These are phyloP conservation scores for Dilophus febrilis DNA, from an alignment of 2,888 invertebrate genomes.

Conservation along the genomic window DNA sequence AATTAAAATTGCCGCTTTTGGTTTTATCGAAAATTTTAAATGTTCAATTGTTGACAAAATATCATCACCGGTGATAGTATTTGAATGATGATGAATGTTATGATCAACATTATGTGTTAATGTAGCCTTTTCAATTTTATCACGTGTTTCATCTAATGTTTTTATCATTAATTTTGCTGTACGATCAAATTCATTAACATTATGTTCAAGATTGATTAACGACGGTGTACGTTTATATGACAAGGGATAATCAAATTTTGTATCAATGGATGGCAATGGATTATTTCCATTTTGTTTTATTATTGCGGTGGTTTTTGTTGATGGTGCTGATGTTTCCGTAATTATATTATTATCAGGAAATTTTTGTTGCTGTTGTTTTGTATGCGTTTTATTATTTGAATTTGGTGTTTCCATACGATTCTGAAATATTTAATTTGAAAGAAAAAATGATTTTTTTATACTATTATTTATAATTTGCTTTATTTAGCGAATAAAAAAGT, in stretches of 20 bases:
- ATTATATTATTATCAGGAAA: constrained; percentile 11
- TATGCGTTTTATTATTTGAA: constrained; percentile 23
- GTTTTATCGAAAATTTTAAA: constrained; percentile 36
- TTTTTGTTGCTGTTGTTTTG: constrained; percentile 20
- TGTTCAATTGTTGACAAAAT: constrained; percentile 18
- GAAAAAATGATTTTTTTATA: too few species aligned
- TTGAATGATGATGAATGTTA: too few species aligned
- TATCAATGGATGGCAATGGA: neutral
- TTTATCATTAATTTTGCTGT: constrained; percentile 27
- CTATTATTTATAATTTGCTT: too few species aligned
- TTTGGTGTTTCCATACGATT: constrained; percentile 28
- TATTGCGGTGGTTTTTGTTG: neutral
- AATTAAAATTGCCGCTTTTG: constrained; percentile 59
- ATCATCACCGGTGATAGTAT: neutral
- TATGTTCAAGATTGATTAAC: constrained; percentile 19
- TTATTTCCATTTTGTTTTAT: neutral
- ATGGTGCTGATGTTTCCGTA: neutral
- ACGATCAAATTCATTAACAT: constrained; percentile 27
- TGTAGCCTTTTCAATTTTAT: constrained; percentile 25
- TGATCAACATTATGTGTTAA: too few species aligned
- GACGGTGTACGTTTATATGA: neutral
- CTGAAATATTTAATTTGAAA: too few species aligned
- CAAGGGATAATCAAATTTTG: neutral
- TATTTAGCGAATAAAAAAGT: too few species aligned
- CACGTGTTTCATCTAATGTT: constrained; percentile 24